Conservation (phyloP, 2,113 vertebrate genomes). For the Rhizomys pruinosus region DNA sequence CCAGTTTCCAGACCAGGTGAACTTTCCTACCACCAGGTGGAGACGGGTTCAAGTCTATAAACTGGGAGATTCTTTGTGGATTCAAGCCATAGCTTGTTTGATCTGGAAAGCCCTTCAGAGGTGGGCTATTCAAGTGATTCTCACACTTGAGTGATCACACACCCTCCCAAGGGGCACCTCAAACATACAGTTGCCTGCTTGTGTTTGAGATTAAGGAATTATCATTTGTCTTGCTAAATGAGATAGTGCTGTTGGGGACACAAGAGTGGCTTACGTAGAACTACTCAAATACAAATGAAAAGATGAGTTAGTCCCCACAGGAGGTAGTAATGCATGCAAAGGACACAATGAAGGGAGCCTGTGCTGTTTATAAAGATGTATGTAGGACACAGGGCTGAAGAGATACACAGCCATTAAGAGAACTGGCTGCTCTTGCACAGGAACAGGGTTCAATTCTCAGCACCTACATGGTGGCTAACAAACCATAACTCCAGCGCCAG, state of each 20-base stretch:
- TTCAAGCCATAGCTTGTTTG: neutral
- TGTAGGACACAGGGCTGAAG: too few species aligned
- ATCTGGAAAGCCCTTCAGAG: neutral
- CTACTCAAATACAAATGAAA: constrained; percentile 15
- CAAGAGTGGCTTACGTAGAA: neutral
- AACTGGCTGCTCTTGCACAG: too few species aligned
- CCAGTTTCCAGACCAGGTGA: neutral
- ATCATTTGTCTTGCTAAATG: neutral
- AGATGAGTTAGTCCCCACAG: neutral
- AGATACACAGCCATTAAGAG: too few species aligned
- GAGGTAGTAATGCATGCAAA: neutral
- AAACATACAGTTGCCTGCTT: neutral
- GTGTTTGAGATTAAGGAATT: neutral
- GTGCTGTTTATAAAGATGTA: neutral
- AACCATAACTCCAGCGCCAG: too few species aligned
- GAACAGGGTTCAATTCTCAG: too few species aligned
- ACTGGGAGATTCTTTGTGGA: neutral
- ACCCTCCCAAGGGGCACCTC: neutral
- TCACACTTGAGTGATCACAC: neutral
- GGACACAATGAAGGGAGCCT: neutral
- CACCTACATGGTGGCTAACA: too few species aligned
- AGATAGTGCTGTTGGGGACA: neutral
- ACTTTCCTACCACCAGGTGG: constrained; percentile 75
- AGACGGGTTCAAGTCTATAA: constrained; percentile 72
- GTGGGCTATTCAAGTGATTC: neutral